These are phyloP conservation scores for Taenioides sp. DNA, from an alignment of 2,797 vertebrate species.

Conservation along the genomic window DNA sequence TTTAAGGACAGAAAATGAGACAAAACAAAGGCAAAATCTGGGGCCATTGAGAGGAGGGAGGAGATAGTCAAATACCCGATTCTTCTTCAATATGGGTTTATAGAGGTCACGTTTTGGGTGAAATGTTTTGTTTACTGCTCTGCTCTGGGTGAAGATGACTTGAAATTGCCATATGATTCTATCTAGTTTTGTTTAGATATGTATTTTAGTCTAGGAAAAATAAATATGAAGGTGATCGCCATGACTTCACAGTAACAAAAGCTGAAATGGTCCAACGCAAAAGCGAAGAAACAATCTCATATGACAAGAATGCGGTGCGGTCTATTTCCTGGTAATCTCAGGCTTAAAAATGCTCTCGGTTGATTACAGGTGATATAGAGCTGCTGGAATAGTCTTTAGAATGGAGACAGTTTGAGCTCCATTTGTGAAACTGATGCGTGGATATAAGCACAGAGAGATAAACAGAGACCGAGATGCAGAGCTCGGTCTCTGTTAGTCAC, in stretches of 20 bases:
- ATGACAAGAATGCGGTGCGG: conserved; percentile 40
- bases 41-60: conserved; percentile 1
- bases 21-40: conserved; percentile 27
- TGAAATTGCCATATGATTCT: conserved; percentile 61
- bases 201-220: conserved; percentile 15
- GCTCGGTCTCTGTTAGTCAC: no score
- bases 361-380: conserved; percentile 49
- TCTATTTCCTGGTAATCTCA: conserved; percentile 36
- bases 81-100: conserved; percentile 6
- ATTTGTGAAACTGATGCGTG: conserved; percentile 17
- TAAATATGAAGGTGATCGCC: conserved; percentile 61
- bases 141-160: conserved; percentile 40
- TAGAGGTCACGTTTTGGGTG: conserved; percentile 43
- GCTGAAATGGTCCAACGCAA: conserved; percentile 32
- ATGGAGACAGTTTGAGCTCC: conserved; percentile 6
- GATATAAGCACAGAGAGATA: background rate
- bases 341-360: conserved; percentile 39
- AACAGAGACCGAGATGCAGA: background rate
- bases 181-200: conserved; percentile 32
- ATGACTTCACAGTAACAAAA: conserved; percentile 46
- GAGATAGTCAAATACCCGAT: conserved; percentile 14
- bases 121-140: conserved; percentile 56
- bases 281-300: conserved; percentile 60
- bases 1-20: background rate
- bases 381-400: conserved; percentile 6